phyloP scores from a whole-genome alignment of 2,797 vertebrate species.

The Aeoliscus strigatus region DNA sequence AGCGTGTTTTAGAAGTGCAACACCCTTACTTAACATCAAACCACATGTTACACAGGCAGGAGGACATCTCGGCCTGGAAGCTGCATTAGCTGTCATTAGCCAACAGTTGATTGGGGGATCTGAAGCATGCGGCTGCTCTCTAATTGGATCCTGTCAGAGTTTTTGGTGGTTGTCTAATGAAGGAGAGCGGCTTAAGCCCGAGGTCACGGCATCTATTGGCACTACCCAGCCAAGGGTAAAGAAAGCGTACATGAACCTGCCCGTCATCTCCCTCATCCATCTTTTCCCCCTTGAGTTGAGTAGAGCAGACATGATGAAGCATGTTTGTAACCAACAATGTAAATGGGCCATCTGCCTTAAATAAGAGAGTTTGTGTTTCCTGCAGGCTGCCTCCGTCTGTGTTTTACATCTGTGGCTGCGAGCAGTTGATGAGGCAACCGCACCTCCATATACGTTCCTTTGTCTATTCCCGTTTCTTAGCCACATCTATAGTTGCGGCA shows the following conservation, averaged over 20 bases:
- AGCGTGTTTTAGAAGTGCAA: conserved; percentile 38
- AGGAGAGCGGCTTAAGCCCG: conserved; percentile 25
- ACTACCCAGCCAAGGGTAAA: conserved; percentile 1
- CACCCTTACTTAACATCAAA: conserved; percentile 46
- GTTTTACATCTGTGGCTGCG: conserved; percentile 29
- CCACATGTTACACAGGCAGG: conserved; percentile 48
- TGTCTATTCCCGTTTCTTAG: conserved; percentile 25
- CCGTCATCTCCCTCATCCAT: conserved; percentile 17
- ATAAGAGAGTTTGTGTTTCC: conserved; percentile 35
- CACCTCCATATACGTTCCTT: conserved; percentile 36
- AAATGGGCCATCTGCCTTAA: conserved; percentile 35
- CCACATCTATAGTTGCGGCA: conserved; percentile 50
- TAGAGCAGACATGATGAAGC: conserved; percentile 18
- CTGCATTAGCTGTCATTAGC: conserved; percentile 57
- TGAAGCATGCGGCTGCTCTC: conserved; percentile 35
- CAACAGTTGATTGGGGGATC: conserved; percentile 40
- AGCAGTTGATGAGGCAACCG: conserved; percentile 21
- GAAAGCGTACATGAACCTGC: conserved; percentile 12
- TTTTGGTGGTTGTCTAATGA: conserved; percentile 51
- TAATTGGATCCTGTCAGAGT: conserved; percentile 42
- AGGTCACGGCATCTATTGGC: conserved; percentile 32
- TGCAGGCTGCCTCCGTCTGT: conserved; percentile 24
- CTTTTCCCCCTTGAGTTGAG: conserved; percentile 13
- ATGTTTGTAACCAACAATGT: conserved; percentile 14
- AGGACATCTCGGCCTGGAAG: conserved; percentile 41